phyloP scores from a whole-genome alignment of 2,888 invertebrate genomes.

The Podotricha telesiphe region DNA sequence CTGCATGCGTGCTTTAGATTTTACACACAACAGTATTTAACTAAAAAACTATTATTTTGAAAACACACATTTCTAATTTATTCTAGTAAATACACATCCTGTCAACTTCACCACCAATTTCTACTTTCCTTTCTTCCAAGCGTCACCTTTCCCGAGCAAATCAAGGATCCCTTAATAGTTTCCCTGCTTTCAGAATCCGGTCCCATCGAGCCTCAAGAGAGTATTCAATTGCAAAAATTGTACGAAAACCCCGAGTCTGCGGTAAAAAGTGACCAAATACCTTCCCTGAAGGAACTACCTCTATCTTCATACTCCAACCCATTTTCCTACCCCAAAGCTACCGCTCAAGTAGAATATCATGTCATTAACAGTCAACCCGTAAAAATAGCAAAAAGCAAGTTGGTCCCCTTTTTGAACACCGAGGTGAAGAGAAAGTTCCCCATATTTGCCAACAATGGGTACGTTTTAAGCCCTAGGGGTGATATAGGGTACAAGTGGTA shows the following conservation, averaged over 20 bases:
- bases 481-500: constrained; percentile 31
- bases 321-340: not conserved
- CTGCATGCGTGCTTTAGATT: constrained; percentile 11
- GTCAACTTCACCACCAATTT: not conserved
- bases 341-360: constrained; percentile 13
- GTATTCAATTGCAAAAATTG: constrained; percentile 48
- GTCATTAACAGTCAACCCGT: constrained; percentile 6
- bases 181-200: constrained; percentile 68
- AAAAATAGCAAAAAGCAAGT: constrained; percentile 19
- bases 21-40: constrained; percentile 9
- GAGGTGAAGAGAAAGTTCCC: constrained; percentile 32
- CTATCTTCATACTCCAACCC: constrained; percentile 5
- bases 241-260: constrained; percentile 48
- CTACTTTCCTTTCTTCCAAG: constrained; percentile 10
- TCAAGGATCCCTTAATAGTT: constrained; percentile 65
- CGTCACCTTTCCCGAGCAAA: constrained; percentile 49
- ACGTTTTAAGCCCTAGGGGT: constrained; percentile 23
- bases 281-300: constrained; percentile 25
- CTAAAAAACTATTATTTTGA: not conserved
- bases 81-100: not conserved
- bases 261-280: constrained; percentile 41
- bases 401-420: constrained; percentile 30
- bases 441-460: constrained; percentile 31
- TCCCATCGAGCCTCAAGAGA: constrained; percentile 53
- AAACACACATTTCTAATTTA: not conserved